Evolutionary conservation across 2,113 vertebrate species (phyloP).

Genomic region (Nyctereutes procyonoides): DNA sequence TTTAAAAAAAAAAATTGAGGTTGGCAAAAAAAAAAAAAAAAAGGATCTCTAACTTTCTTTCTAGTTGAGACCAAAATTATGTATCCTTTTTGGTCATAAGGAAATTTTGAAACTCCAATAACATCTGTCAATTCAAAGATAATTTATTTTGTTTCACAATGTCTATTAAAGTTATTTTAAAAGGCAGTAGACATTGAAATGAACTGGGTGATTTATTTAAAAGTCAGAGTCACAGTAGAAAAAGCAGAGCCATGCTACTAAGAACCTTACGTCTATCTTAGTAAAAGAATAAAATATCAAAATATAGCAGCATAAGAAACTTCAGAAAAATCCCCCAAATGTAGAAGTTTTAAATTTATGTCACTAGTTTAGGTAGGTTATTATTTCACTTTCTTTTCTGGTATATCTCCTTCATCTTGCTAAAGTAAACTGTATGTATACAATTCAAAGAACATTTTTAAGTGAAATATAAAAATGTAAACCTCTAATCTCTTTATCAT

Average conservation of each 20-base stretch:
- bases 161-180: conserved; percentile 16
- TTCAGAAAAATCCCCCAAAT: not conserved
- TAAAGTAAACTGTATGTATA: not conserved
- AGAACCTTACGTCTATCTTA: conserved; percentile 11
- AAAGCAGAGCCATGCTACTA: not conserved
- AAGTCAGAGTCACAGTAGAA: not conserved
- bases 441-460: not conserved
- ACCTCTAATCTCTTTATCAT: not conserved
- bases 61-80: conserved; percentile 11
- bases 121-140: not conserved
- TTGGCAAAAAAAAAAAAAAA: conserved; percentile 28
- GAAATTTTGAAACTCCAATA: conserved; percentile 31
- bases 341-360: not conserved
- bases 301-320: not conserved
- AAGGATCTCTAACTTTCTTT: not conserved
- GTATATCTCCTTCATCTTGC: not conserved
- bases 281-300: conserved; percentile 1
- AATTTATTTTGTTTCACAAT: not conserved
- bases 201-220: conserved; percentile 21
- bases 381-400: not conserved
- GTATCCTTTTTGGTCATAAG: not conserved
- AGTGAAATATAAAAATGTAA: conserved; percentile 16
- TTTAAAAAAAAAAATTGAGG: not conserved
- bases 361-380: not conserved
- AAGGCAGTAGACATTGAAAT: not conserved